A percentile compares a stretch with the other conserved stretches of the same genome.
phyloP scores from a whole-genome alignment of 2,888 invertebrate species.

The Cephus runcator region DNA sequence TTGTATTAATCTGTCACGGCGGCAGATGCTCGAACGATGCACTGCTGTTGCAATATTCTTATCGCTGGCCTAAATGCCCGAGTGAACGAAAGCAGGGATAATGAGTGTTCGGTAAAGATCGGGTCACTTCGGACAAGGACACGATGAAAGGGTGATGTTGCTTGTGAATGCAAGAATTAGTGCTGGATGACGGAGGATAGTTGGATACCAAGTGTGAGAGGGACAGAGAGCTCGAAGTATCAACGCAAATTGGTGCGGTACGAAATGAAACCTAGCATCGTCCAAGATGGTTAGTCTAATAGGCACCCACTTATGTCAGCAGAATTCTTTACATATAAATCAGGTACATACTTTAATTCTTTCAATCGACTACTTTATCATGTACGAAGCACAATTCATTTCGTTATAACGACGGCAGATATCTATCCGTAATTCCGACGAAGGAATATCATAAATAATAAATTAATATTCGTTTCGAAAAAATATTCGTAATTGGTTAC shows the following conservation, averaged over 20 bases:
- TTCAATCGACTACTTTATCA: conserved; percentile 12
- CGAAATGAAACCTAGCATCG: neutral
- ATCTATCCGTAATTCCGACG: conserved; percentile 10
- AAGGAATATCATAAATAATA: conserved; percentile 29
- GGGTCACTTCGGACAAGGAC: neutral
- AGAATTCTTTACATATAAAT: conserved; percentile 50
- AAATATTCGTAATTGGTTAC: conserved; percentile 46
- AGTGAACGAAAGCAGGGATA: neutral
- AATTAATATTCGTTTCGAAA: conserved; percentile 49
- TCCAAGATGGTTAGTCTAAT: neutral
- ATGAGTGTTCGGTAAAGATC: neutral
- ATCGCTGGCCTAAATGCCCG: neutral
- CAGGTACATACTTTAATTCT: conserved; percentile 54
- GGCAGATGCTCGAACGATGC: neutral
- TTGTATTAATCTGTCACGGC: neutral
- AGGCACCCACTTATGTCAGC: conserved; percentile 13
- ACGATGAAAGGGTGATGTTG: neutral
- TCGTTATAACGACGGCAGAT: conserved; percentile 4
- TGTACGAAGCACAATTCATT: conserved; percentile 13
- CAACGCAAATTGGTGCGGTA: neutral
- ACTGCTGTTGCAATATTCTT: neutral
- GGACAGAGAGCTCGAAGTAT: neutral
- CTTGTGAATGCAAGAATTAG: neutral
- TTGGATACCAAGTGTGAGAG: neutral
- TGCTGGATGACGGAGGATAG: neutral